Base-by-base conservation (phyloP, 2,113 vertebrate genomes). In the Ictidomys tridecemlineatus region DNA sequence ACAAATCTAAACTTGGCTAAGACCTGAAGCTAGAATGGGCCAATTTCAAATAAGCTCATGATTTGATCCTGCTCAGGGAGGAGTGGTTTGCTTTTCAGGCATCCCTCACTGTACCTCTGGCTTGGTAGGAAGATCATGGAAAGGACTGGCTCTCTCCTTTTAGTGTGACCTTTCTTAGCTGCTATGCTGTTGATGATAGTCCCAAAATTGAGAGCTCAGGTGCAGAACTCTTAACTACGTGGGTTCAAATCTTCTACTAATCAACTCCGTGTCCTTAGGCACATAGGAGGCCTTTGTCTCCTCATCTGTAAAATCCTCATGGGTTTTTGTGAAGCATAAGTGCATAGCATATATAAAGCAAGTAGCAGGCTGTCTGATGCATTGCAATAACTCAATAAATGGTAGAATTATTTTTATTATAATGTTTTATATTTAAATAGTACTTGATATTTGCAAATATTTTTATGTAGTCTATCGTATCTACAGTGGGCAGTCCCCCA, bases 1-100 rank as follows among this genome's bases (percentile, higher is more conserved):
- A 93, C 89, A 97, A 94, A 97, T 87, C 78, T 84, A 95, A 87
- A 97, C 96, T 97, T 97, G 96, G 77, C 78, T 48, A 37, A 96
- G 97, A 95, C 65, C 69, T 93, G 67, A 91, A 84, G 48, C 83
- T 96, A 32, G 34, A 93, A 89, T 53, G 79, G 61, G 12, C 69
- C 93, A 42, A 39, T 86, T 97, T 93, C 65, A 93, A 91, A 74
- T 86, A 85, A 69, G 72, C 65, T 87, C 45, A 16, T 48, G 83
- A 39, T 94, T 91, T 93, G 84, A 56, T 85, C 48, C 61, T 67
- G 48, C 42, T 82, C 24, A 34, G 48, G 26, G 39, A 91, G 72
- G 45, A 92, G 11, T n/a, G 72, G 30, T 28, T 24, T 2, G 58
- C 79, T 30, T 91, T 73, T 56, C 51, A 48, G 65, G 70, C 67